Evolutionary conservation across 2,888 invertebrate genomes (phyloP).

Genomic region (Neoascia interrupta): DNA sequence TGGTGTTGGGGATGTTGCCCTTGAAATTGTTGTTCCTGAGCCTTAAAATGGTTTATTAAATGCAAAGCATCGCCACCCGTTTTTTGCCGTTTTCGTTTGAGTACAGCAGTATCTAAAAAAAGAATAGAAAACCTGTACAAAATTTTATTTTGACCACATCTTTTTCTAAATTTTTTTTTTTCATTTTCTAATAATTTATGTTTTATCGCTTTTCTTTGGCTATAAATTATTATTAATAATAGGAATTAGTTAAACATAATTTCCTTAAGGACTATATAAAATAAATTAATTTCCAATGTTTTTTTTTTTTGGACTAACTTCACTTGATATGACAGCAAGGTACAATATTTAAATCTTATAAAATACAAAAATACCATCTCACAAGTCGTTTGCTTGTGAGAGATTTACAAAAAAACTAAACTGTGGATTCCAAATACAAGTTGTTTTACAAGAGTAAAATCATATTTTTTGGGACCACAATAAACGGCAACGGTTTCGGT

Average conservation of each 20-base stretch:
- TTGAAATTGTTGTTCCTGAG: constrained; percentile 73
- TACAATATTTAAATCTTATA: constrained; percentile 53
- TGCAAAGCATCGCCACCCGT: constrained; percentile 79
- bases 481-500: not conserved
- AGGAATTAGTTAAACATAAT: constrained; percentile 22
- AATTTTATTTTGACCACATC: constrained; percentile 72
- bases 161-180: constrained; percentile 46
- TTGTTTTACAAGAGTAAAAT: constrained; percentile 30
- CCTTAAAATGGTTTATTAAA: constrained; percentile 75
- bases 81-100: constrained; percentile 80
- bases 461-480: constrained; percentile 1
- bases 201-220: constrained; percentile 31
- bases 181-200: constrained; percentile 6
- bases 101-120: constrained; percentile 82
- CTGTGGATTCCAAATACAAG: constrained; percentile 63
- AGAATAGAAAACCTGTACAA: constrained; percentile 48
- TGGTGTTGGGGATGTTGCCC: constrained; percentile 72
- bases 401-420: constrained; percentile 50
- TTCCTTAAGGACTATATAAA: constrained; percentile 38
- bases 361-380: constrained; percentile 43
- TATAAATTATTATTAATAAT: constrained; percentile 7
- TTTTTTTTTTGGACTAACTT: constrained; percentile 38
- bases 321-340: constrained; percentile 68
- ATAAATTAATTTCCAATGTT: constrained; percentile 30
- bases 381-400: constrained; percentile 15